Evolutionary conservation across 2,888 invertebrate species (phyloP).

Genomic region (Cylloceria caligata): DNA sequence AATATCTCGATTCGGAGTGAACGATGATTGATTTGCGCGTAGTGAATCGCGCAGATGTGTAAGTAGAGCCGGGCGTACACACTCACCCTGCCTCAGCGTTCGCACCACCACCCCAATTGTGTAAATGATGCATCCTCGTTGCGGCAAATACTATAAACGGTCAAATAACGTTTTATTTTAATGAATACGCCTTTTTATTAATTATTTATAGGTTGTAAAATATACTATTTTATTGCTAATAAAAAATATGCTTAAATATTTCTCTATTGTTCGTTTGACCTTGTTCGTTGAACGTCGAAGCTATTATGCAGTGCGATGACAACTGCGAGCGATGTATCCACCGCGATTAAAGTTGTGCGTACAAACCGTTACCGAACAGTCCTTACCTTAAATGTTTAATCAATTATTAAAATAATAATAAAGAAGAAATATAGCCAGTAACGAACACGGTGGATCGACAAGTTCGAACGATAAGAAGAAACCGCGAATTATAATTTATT

Average conservation of each 20-base stretch:
- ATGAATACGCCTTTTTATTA: constrained; percentile 75
- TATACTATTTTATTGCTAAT: constrained; percentile 83
- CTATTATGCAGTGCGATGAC: background rate
- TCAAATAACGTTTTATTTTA: constrained; percentile 60
- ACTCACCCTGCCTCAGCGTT: background rate
- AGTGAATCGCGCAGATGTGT: background rate
- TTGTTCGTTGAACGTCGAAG: background rate
- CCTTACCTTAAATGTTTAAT: constrained; percentile 33
- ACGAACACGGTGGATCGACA: constrained; percentile 41
- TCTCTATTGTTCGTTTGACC: constrained; percentile 11
- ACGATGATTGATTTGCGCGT: background rate
- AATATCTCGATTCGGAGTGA: constrained; percentile 9
- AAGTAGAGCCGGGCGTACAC: constrained; percentile 2
- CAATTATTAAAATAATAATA: constrained; percentile 10
- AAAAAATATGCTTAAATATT: constrained; percentile 78
- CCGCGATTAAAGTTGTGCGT: constrained; percentile 12
- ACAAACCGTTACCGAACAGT: constrained; percentile 17
- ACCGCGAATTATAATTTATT: background rate
- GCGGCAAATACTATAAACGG: constrained; percentile 45
- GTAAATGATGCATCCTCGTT: constrained; percentile 48
- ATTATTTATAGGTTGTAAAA: constrained; percentile 83
- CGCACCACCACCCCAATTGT: constrained; percentile 8
- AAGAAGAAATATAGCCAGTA: constrained; percentile 11
- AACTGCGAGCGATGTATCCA: constrained; percentile 15
- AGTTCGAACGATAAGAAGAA: constrained; percentile 14